phyloP scores from a whole-genome alignment of 2,113 vertebrate species.

The Gadus chalcogrammus region DNA sequence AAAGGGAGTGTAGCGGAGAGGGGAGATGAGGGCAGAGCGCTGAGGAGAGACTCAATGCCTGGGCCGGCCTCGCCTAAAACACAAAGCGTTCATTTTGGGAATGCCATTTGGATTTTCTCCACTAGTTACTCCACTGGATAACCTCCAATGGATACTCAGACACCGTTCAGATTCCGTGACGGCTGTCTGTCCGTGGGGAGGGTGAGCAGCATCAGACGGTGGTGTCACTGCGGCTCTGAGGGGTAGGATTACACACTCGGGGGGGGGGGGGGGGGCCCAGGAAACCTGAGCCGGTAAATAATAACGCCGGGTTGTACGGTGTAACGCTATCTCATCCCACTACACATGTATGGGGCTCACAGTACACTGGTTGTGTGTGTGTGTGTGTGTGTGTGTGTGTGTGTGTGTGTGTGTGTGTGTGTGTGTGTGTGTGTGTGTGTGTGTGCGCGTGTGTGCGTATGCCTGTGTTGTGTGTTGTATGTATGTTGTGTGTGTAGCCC shows the following conservation, averaged over 20 bases:
- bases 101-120: not conserved
- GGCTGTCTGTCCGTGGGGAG: no score
- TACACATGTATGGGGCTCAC: not conserved
- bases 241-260: not conserved
- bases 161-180: no score
- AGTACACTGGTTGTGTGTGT: not conserved
- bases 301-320: constrained; percentile 1
- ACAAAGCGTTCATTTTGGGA: not conserved
- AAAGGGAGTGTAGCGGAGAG: not conserved
- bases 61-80: not conserved
- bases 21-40: not conserved
- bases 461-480: not conserved
- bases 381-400: constrained; percentile 11
- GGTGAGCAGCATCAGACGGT: no score
- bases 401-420: constrained; percentile 1
- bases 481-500: not conserved
- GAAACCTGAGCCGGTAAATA: constrained; percentile 16
- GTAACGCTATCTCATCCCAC: not conserved
- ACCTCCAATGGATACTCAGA: not conserved
- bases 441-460: constrained; percentile 6
- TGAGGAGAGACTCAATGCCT: not conserved
- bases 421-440: constrained; percentile 5
- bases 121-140: not conserved
- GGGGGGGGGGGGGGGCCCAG: no score
- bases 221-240: not conserved